A percentile compares a stretch with the other conserved stretches of the same genome.
Conservation (phyloP, 1,140 invertebrate genomes). For the Eumeta japonica region DNA sequence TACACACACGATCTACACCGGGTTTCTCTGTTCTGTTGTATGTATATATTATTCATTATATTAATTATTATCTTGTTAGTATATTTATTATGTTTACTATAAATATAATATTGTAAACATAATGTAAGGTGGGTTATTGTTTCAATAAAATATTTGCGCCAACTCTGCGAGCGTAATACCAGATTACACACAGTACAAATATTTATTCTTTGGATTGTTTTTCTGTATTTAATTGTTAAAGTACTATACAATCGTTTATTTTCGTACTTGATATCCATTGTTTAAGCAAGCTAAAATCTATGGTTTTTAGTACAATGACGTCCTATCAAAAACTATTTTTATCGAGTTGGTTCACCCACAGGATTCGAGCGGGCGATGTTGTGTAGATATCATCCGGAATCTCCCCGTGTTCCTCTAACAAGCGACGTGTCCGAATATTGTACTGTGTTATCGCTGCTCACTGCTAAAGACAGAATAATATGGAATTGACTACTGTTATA, state of each 20-base stretch:
- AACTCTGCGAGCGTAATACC: no score
- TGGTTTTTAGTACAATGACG: no score
- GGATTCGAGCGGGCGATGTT: slow-evolving; percentile 19
- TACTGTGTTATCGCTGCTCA: slow-evolving; percentile 16
- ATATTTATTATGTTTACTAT: background rate
- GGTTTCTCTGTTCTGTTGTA: no score
- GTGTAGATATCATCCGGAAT: slow-evolving; percentile 37
- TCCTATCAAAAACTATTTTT: slow-evolving; percentile 19
- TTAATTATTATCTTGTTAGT: background rate
- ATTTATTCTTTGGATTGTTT: slow-evolving; percentile 3
- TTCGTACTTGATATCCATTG: background rate
- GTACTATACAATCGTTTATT: background rate
- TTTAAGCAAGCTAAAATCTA: no score
- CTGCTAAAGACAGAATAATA: slow-evolving; percentile 4
- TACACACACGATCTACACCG: no score
- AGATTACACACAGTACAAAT: no score
- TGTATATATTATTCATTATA: background rate
- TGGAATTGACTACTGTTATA: slow-evolving; percentile 22
- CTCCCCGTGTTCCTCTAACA: slow-evolving; percentile 52
- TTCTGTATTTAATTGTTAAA: slow-evolving; percentile 6
- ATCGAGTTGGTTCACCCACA: slow-evolving; percentile 35
- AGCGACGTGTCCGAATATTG: slow-evolving; percentile 53
- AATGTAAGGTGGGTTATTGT: background rate
- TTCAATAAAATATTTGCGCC: no score
- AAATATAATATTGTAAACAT: no score